These are phyloP conservation scores for Melanargia galathea DNA, from an alignment of 2,888 invertebrate genomes.

Conservation along the genomic window DNA sequence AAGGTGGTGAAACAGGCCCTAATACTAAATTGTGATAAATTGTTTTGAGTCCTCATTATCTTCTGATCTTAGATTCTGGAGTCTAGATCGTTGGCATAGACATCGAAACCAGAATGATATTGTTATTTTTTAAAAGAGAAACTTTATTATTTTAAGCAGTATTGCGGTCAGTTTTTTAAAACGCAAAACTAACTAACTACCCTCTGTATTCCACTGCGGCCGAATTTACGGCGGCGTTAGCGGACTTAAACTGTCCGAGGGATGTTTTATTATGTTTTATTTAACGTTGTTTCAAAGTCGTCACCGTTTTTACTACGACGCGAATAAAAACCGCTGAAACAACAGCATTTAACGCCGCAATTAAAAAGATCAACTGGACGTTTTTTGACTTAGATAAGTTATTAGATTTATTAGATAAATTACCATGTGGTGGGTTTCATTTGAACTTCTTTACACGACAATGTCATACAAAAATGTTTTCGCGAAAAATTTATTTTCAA, in stretches of 20 bases:
- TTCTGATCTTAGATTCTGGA: too few relatives aligned
- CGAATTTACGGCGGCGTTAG: conserved; percentile 36
- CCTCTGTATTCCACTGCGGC: conserved; percentile 27
- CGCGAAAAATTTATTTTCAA: background rate
- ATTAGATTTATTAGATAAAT: conserved; percentile 11
- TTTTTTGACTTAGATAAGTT: conserved; percentile 12
- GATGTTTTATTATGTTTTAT: conserved; percentile 32
- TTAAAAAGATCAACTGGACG: conserved; percentile 1
- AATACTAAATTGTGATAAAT: too few relatives aligned
- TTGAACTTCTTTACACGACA: background rate
- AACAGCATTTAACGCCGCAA: background rate
- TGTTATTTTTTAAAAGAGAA: too few relatives aligned
- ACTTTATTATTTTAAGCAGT: conserved; percentile 16
- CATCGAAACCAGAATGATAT: too few relatives aligned
- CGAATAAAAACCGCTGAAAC: conserved; percentile 21
- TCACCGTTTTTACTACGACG: conserved; percentile 28
- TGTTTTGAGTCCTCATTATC: too few relatives aligned
- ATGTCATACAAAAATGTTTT: background rate
- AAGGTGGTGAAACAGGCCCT: too few relatives aligned
- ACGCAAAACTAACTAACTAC: conserved; percentile 33
- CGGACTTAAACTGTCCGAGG: conserved; percentile 35
- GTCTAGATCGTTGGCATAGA: too few relatives aligned
- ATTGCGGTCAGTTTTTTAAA: conserved; percentile 27
- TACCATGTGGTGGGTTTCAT: background rate
- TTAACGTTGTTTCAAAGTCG: conserved; percentile 35